Evolutionary conservation across 1,140 invertebrate genomes (phyloP), one percentile per base, ranked within the genome.

Genomic region (Leptinotarsa defecta): DNA sequence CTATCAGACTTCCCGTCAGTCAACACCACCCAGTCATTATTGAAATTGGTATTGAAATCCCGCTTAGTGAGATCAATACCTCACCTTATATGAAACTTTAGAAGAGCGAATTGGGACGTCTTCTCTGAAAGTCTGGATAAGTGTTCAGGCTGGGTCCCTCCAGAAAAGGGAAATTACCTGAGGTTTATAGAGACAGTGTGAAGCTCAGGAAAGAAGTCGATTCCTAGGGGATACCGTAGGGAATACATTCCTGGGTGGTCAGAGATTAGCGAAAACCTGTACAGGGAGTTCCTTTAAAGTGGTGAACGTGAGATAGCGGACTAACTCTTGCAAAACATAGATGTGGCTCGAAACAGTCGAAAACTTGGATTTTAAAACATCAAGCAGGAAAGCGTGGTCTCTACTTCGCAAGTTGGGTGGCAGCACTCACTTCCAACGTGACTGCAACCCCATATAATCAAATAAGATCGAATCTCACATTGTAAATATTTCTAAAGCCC

Each of bases 51-150:
- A 70, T 63, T 34, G 52, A 24, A 48, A 71, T 78, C 22, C 75
- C 75, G 2, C 17, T 11, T 78, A 15, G 64, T 76, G 3, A 64
- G 49, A 27, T 76, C 74, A 34, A 48, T 76, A 22, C 69, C n/a
- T 17, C 62, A 49, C 48, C 74, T 74, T 13, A 57, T 74, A 76
- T 78, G 74, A 74, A 78, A 78, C 62, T 73, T 76, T 48, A n/a
- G 19, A 65, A 61, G 62, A 34, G 72, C 67, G 17, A 63, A 77
- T 61, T 74, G 76, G 71, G 22, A 57, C 20, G 34, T n/a, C 17
- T 76, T 52, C 48, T 19, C 27, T 6, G 15, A 22, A 1, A 20
- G 20, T 11, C 49, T 76, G 17, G 75, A 76, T 75, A 63, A 75
- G 24, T 75, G 20, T 49, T 65, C 71, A 61, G 34, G 65, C 11